Percentiles rank a stretch among this genome's conserved stretches.
Evolutionary conservation across 2,113 vertebrate species (phyloP).

Genomic region (Pagrus major): DNA sequence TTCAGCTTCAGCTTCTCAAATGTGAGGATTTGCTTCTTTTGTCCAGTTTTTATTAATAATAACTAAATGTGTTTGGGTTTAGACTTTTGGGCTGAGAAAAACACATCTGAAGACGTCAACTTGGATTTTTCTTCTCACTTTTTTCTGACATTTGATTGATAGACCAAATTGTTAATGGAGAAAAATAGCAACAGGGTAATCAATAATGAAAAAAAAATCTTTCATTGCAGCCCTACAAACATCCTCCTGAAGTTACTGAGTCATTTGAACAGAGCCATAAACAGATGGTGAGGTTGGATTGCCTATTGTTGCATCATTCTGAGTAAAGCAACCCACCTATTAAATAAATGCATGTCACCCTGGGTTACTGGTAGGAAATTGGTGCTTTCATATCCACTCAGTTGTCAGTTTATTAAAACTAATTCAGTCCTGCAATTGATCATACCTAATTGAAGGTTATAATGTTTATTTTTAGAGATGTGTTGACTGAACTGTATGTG

Average conservation of each 20-base stretch:
- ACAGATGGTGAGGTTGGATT: neutral
- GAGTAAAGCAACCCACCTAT: neutral
- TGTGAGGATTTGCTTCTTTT: neutral
- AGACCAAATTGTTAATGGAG: neutral
- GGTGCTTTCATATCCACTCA: neutral
- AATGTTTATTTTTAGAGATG: no score
- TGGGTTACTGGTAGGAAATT: neutral
- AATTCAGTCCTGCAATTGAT: no score
- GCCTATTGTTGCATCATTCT: conserved; percentile 31
- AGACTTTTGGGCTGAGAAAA: neutral
- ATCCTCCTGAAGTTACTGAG: neutral
- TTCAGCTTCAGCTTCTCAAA: neutral
- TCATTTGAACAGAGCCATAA: neutral
- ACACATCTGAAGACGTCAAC: neutral
- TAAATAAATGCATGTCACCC: neutral
- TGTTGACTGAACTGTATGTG: no score
- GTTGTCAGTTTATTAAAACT: neutral
- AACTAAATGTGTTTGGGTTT: neutral
- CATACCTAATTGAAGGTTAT: no score
- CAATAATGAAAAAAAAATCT: neutral
- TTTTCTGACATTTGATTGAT: conserved; percentile 16
- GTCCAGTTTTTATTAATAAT: neutral
- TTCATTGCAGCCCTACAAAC: neutral
- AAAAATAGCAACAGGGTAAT: neutral
- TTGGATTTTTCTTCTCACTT: neutral